Evolutionary conservation across 2,888 invertebrate genomes (phyloP), one percentile per base, ranked within the genome.

Genomic region (Patella caerulea): DNA sequence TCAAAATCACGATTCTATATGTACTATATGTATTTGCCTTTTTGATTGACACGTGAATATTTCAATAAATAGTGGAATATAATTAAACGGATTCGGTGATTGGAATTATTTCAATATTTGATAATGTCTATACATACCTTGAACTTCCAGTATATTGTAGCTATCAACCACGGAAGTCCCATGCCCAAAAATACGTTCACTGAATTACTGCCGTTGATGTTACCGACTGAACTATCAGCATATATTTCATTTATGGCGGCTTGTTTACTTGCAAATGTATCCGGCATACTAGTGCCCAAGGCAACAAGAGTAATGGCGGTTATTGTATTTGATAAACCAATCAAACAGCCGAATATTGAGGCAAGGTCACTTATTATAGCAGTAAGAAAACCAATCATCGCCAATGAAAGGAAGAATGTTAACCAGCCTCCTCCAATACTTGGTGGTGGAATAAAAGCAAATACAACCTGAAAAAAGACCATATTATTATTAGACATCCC

Each of bases 141-240:
- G 59, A 78, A 78, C n/a, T 83, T 79, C 88, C 88, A 87, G 86
- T 93, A 94, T 70, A 93, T 90, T 53, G 93, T 90, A 45, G 94
- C 94, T 29, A 94, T 92, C 19, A 93, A 83, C 94, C 94, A 94
- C 0, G 94, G 94, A 74, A 94, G 88, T 12, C 94, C 94, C 4
- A 94, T 91, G 71, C 94, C 94, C 70, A 94, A 92, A 88, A 94
- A 94, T 17, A 94, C 94, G 86, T 94, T 94, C 69, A 94, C 94
- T 3, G 94, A 93, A 88, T 94, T 94, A 85, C 93, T 93, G 55
- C 94, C 94, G 65, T 94, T 94, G 29, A 94, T 93, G 86, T 94
- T 94, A 34, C 94, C 94, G 56, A 94, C 92, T 2, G 94, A 93
- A 83, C 93, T 94, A 87, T 94, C 94, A 1, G 94, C 94, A 74